Base-by-base conservation (phyloP, 2,113 vertebrate species). In the Nothoprocta perdicaria region DNA sequence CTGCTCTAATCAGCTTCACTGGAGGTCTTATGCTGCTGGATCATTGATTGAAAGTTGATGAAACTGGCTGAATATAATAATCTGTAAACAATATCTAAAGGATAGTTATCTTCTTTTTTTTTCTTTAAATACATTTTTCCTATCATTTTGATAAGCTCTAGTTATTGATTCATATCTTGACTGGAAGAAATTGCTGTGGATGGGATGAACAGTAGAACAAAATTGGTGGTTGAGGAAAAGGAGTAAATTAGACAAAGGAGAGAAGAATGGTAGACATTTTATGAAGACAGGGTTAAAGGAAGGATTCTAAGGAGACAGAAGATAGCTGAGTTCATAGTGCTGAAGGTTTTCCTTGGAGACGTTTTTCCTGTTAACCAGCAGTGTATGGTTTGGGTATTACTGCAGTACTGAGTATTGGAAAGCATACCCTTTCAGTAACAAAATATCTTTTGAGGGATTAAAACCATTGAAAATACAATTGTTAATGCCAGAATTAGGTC, bases 21-120 rank as follows among this genome's bases (percentile, higher is more conserved):
- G 58, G 21, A 40, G 22, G 3, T 2, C 52, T 68, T 29, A 35
- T 0, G 21, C 38, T 69, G 2, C 2, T 71, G 75, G 60, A 38
- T 88, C 71, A 68, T 86, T 81, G 78, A 86, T 55, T 79, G 52
- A 27, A 85, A 76, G 16, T 68, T 87, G 83, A 90, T 86, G 82
- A 68, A 94, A 55, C 53, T 2, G 1, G 29, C n/a, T 73, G 38
- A 88, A 90, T 76, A 80, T 31, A 86, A 80, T 31, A 86, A 86
- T 80, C 60, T 69, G 17, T 73, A 86, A 88, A 94, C 62, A 31
- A 74, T 46, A 86, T 76, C 71, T 55, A 15, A 38, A 81, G 78
- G n/a, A 62, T 33, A 50, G 58, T 82, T 52, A n/a, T 65, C 31
- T 60, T 75, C 71, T 45, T 45, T 57, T 40, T 27, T 27, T 33